Evolutionary conservation across 2,113 vertebrate species (phyloP), one percentile per base, ranked within the genome.

Genomic region (Apteryx mantelli): DNA sequence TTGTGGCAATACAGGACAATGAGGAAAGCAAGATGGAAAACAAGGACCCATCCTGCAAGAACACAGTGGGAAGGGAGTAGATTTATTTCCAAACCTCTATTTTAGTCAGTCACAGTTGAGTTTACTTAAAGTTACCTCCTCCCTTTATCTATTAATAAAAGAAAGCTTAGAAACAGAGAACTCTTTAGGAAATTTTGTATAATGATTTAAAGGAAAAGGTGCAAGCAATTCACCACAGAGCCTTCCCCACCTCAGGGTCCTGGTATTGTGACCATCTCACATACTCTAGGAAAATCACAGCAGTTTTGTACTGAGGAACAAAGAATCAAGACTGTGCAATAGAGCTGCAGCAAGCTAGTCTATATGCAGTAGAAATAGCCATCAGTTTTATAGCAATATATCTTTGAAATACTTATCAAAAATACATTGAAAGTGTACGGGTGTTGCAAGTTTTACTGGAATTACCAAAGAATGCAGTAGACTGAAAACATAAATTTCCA

Each of bases 391-490:
- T 30, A 34, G 8, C 0, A 9, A 6, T 26, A 11, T 9, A 13
- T 11, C 5, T 80, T 48, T 19, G 40, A 12, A 19, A 19, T 1
- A 3, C 19, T 28, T 13, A 36, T 12, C 60, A 74, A 52, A 7
- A 7, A 28, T 0, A 0, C 22, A 16, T 2, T 3, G 25, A 75
- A 38, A 60, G 22, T 14, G 26, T 12, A 13, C 8, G 8, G 0
- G 0, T 4, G 3, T 22, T 22, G 30, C 38, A 36, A 0, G 0
- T 42, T 78, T 48, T 78, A 40, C 5, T 71, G 48, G 55, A 32
- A 81, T 56, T 28, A 38, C 1, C 5, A 30, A 81, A 36, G 7
- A 56, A 38, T 1, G 2, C 36, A 26, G 40, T 4, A 52, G 28
- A n/a, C 9, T 66, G 77, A 86, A 77, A 4, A 7, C 11, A n/a